These are phyloP conservation scores for Furcifer pardalis DNA, from an alignment of 2,797 vertebrate genomes.

Conservation along the genomic window DNA sequence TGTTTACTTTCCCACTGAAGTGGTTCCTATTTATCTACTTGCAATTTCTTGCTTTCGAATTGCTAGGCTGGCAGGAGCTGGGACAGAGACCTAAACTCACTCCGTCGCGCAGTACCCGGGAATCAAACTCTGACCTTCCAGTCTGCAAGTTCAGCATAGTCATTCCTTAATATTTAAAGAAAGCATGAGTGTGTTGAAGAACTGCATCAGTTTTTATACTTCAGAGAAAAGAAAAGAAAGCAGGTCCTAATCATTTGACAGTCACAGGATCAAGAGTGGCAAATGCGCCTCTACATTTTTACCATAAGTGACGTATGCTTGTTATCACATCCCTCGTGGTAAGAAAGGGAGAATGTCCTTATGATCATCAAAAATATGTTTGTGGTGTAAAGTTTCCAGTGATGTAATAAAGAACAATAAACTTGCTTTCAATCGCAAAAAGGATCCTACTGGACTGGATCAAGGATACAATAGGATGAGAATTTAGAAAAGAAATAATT, in stretches of 20 bases:
- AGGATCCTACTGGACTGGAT: background rate
- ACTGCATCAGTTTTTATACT: background rate
- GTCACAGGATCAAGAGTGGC: slow-evolving; percentile 37
- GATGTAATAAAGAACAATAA: background rate
- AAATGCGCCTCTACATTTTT: background rate
- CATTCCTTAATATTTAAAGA: background rate
- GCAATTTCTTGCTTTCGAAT: too few relatives aligned
- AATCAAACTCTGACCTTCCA: too few relatives aligned
- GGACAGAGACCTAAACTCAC: too few relatives aligned
- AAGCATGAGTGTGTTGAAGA: background rate
- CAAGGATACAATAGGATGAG: background rate
- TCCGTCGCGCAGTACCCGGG: too few relatives aligned
- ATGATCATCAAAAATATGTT: background rate
- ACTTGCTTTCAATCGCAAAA: background rate
- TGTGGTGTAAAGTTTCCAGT: background rate
- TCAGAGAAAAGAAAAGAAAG: slow-evolving; percentile 22
- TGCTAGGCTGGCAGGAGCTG: too few relatives aligned
- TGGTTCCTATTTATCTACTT: too few relatives aligned
- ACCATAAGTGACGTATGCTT: too few relatives aligned
- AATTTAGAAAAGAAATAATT: too few relatives aligned
- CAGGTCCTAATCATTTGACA: slow-evolving; percentile 44
- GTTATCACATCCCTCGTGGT: slow-evolving; percentile 26
- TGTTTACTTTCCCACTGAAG: too few relatives aligned
- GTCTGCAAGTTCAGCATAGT: too few relatives aligned
- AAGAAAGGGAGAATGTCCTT: slow-evolving; percentile 36